These are phyloP conservation scores for Recurvirostra avosetta DNA, from an alignment of 2,113 vertebrate genomes.

Conservation along the genomic window DNA sequence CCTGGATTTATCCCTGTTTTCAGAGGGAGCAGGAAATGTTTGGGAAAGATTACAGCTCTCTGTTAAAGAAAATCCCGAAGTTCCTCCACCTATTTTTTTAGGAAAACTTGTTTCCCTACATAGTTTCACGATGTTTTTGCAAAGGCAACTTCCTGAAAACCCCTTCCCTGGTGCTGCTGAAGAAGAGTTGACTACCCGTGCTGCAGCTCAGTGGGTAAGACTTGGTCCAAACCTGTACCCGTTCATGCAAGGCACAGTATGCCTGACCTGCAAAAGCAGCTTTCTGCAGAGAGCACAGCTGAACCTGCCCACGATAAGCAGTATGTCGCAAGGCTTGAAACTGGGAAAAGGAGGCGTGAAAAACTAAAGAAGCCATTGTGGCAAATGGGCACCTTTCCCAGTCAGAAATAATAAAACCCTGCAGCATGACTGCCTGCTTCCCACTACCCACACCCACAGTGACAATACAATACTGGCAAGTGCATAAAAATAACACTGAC, in stretches of 20 bases:
- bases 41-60: neutral
- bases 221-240: neutral
- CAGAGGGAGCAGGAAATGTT: neutral
- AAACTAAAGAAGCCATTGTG: slow-evolving; percentile 4
- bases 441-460: neutral
- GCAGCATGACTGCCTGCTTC: slow-evolving; percentile 21
- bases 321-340: neutral
- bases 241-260: neutral
- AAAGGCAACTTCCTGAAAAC: neutral
- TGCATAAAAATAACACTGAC: neutral
- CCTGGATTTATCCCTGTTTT: neutral
- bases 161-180: neutral
- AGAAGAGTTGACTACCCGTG: neutral
- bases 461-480: neutral
- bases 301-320: neutral
- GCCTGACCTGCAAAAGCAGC: neutral
- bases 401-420: slow-evolving; percentile 19
- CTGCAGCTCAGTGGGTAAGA: neutral
- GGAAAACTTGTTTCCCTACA: neutral
- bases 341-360: neutral
- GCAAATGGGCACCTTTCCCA: slow-evolving; percentile 44
- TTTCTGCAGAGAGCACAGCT: neutral
- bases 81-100: neutral
- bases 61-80: neutral
- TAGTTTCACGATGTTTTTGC: neutral